Base-by-base conservation (phyloP, 2,797 vertebrate species). In the Emydoidea blandingii region DNA sequence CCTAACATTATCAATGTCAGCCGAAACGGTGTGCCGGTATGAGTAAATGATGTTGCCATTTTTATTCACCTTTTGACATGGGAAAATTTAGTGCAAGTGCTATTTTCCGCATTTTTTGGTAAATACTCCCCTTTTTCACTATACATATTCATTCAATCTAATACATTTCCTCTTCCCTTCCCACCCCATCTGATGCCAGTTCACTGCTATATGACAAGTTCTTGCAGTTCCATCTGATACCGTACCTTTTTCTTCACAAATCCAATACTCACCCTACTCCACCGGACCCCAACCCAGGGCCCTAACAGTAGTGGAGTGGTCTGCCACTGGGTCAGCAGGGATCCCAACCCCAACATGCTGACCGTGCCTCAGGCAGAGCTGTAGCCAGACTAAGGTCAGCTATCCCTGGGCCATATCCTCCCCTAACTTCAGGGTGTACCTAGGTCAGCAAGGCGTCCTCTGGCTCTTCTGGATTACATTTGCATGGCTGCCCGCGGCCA, bases 21-120 rank as follows among this genome's bases (percentile, higher is more conserved):
- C 15, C 72, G 79, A 29, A 23, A 76, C 37, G 53, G 4, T 47
- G 80, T 90, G 86, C 78, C 88, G 50, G 19, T 92, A 54, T 72
- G 84, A 85, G 85, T 4, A 79, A 91, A 79, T 76, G 79, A n/a
- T 16, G 3, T 8, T 84, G 37, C 41, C 68, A 3, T 29, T 94
- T 92, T 86, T 68, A 84, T 96, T 74, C 93, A 52, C 1, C 90
- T 92, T 74, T 74, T 95, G 82, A 18, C 74, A 86, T 0, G 1
- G 53, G 92, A 96, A 79, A 65, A 56, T 89, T 83, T 90, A 79
- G 34, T 79, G 54, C 41, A 86, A 94, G 2, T 41, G 81, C 54
- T 93, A 34, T 34, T 74, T 74, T 74, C 11, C 23, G 41, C 92
- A 59, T 56, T 90, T 80, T 25, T 50, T n/a, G 90, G 65, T 78